Base-by-base conservation (phyloP, 2,888 invertebrate genomes). In the Azorinus chamasolen region DNA sequence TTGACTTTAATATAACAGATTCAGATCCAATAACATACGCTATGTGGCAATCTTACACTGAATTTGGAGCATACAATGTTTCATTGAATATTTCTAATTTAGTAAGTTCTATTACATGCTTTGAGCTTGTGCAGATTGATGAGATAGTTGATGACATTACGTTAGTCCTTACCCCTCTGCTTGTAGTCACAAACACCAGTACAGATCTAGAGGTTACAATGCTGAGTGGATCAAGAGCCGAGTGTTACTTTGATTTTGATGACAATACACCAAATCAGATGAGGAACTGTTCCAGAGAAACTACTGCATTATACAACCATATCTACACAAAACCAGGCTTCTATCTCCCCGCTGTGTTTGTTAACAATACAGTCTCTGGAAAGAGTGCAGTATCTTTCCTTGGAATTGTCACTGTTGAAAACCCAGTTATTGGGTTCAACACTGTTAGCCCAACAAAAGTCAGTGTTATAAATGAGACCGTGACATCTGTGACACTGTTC, bases 61-160 rank as follows among this genome's bases (percentile, higher is more conserved):
- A 14, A 10, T 43, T 43, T 27, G 73, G 73, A 24, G 73, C 70
- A 12, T 74, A 77, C 51, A 74, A 80, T 50, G 64, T 80, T 0
- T 62, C 77, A 5, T 27, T 74, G 0, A 80, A 80, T 55, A 59
- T 80, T 1, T 76, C 80, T 0, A 80, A 80, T 41, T 59, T 77
- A 12, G 80, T 80, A 12, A 77, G 71, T 57, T 80, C 45, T 43
- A 71, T 74, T 25, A 57, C 43, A 16, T 53, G 69, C n/a, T 59
- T 59, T 48, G 61, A 70, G 22, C 24, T 70, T 14, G 57, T 80
- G 14, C 66, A 80, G 48, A 68, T 73, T 6, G 80, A 80, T 32
- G 73, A 77, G 55, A 39, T 45, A 0, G 70, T 80, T 16, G 50
- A 59, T 43, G 43, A 68, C 32, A 39, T 80, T 14, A 41, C 61